A percentile compares a stretch with the other conserved stretches of the same genome.
phyloP scores from a whole-genome alignment of 2,113 vertebrate species.

The Hymenochirus boettgeri region DNA sequence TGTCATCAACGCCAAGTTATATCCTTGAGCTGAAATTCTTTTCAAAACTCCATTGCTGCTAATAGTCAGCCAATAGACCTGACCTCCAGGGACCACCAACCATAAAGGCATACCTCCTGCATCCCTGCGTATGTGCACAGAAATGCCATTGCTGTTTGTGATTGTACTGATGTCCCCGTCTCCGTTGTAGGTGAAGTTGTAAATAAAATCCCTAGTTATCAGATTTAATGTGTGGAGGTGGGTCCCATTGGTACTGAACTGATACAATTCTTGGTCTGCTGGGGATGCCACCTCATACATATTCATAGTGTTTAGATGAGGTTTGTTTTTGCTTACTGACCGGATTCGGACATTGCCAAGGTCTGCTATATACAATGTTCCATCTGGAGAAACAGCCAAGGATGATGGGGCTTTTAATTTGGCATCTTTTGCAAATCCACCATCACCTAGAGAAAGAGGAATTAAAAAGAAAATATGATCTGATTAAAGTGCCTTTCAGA shows the following conservation, averaged over 20 bases:
- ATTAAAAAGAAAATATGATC: constrained; percentile 40
- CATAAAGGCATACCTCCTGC: constrained; percentile 85
- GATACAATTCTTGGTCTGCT: constrained; percentile 89
- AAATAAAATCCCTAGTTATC: constrained; percentile 87
- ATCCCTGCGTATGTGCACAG: constrained; percentile 82
- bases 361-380: constrained; percentile 87
- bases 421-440: constrained; percentile 89
- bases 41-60: constrained; percentile 90
- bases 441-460: constrained; percentile 72
- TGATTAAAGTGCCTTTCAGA: constrained; percentile 19
- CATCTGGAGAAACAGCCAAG: constrained; percentile 84
- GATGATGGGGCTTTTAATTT: constrained; percentile 92
- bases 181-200: constrained; percentile 84
- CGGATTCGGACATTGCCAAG: constrained; percentile 91
- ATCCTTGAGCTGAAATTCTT: constrained; percentile 89
- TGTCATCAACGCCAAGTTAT: constrained; percentile 89
- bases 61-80: constrained; percentile 91
- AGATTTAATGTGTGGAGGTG: constrained; percentile 90
- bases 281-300: constrained; percentile 88
- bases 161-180: constrained; percentile 76
- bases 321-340: constrained; percentile 80
- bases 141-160: constrained; percentile 71
- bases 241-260: constrained; percentile 87
- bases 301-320: constrained; percentile 69
- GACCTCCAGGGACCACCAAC: constrained; percentile 84